Evolutionary conservation across 2,888 invertebrate species (phyloP).

Genomic region (Entomobrya proxima): DNA sequence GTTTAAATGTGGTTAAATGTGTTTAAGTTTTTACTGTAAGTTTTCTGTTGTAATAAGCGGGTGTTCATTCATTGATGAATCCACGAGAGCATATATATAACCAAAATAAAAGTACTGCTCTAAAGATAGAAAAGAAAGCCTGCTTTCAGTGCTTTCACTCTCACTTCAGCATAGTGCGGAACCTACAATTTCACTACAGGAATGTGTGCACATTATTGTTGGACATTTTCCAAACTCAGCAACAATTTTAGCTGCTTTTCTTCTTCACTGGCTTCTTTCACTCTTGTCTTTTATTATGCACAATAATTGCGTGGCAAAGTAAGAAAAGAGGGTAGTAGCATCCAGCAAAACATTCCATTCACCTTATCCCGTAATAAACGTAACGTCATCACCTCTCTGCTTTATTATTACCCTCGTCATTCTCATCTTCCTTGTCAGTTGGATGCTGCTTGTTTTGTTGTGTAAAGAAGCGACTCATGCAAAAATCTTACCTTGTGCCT

Average conservation of each 20-base stretch:
- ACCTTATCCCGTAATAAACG: not conserved
- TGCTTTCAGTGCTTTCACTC: too few relatives aligned
- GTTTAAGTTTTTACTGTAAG: not conserved
- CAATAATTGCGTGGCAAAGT: not conserved
- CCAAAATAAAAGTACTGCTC: not conserved
- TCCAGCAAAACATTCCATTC: too few relatives aligned
- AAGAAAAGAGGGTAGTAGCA: too few relatives aligned
- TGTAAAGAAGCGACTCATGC: constrained; percentile 9
- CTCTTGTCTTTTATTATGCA: not conserved
- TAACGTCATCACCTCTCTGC: not conserved
- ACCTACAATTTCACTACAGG: too few relatives aligned
- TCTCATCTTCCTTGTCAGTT: not conserved
- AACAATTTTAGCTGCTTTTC: constrained; percentile 45
- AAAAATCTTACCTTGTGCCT: not conserved
- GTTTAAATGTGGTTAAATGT: not conserved
- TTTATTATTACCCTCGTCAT: not conserved
- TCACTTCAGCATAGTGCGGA: too few relatives aligned
- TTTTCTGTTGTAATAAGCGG: not conserved
- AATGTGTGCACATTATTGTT: constrained; percentile 11
- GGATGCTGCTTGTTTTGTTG: not conserved
- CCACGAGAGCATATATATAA: too few relatives aligned
- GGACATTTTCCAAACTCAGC: constrained; percentile 44
- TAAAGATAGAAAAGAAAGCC: not conserved
- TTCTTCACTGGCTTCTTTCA: not conserved
- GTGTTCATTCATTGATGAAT: constrained; percentile 19